phyloP scores from a whole-genome alignment of 1,140 invertebrate species.

The Cydia strobilella region DNA sequence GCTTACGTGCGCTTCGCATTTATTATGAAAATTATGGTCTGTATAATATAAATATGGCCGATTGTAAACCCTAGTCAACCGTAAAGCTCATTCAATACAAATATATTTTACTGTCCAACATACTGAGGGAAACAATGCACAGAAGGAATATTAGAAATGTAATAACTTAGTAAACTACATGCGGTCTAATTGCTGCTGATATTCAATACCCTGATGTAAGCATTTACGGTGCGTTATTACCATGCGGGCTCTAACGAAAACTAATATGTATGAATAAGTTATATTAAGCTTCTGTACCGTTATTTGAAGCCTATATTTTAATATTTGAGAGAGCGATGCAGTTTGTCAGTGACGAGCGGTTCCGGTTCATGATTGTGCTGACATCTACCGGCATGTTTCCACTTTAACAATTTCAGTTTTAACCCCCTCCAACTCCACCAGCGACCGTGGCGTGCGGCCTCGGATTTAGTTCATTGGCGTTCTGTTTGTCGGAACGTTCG shows the following conservation, averaged over 20 bases:
- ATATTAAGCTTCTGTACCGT: too few species aligned
- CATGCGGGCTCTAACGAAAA: not conserved
- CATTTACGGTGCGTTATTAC: not conserved
- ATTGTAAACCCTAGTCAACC: constrained; percentile 10
- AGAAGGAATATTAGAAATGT: constrained; percentile 14
- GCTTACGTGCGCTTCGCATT: not conserved
- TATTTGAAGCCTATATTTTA: too few species aligned
- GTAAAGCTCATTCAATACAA: constrained; percentile 19
- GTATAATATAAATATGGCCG: constrained; percentile 3
- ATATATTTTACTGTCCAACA: constrained; percentile 9
- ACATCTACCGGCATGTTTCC: too few species aligned
- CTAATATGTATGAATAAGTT: not conserved
- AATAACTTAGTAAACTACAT: constrained; percentile 1
- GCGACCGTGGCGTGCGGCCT: too few species aligned
- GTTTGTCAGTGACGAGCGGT: too few species aligned
- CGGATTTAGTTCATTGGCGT: too few species aligned
- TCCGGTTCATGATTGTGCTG: too few species aligned
- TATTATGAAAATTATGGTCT: constrained; percentile 17
- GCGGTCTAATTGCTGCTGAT: not conserved
- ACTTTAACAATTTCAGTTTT: too few species aligned
- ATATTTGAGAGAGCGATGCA: too few species aligned
- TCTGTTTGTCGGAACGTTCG: too few species aligned
- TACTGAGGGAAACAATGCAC: constrained; percentile 18
- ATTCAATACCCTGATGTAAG: constrained; percentile 1
- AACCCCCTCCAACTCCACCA: too few species aligned